Conservation (phyloP, 2,797 vertebrate species). For the Anguilla anguilla region DNA sequence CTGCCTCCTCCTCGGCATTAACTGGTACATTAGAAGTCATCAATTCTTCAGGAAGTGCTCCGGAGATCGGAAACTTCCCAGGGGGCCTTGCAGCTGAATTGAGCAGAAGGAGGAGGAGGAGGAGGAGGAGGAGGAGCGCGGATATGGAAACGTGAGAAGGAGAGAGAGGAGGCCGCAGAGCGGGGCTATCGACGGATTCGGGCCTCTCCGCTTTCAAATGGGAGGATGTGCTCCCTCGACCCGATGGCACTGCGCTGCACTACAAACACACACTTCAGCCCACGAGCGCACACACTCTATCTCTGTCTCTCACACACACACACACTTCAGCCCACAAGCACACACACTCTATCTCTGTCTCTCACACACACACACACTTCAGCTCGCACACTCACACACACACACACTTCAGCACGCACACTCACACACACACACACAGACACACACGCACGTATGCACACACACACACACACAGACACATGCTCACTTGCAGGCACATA, state of each 20-base stretch:
- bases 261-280: neutral
- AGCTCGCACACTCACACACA: neutral
- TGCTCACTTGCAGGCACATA: no score
- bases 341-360: no score
- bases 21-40: constrained; percentile 80
- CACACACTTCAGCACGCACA: no score
- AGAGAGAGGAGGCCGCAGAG: neutral
- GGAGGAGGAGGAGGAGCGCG: neutral
- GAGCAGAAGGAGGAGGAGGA: constrained; percentile 38
- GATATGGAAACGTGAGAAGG: constrained; percentile 5
- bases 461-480: no score
- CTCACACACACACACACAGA: neutral
- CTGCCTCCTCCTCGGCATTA: constrained; percentile 75
- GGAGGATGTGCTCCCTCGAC: neutral
- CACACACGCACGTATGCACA: neutral
- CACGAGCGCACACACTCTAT: no score
- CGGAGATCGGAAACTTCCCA: constrained; percentile 73
- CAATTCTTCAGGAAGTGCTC: constrained; percentile 79
- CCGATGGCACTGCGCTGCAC: no score
- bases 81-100: constrained; percentile 66
- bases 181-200: neutral
- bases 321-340: neutral
- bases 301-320: neutral
- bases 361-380: neutral
- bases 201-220: neutral